Base-by-base conservation (phyloP, 2,797 vertebrate species). In the Melanotaenia parkinsoni region DNA sequence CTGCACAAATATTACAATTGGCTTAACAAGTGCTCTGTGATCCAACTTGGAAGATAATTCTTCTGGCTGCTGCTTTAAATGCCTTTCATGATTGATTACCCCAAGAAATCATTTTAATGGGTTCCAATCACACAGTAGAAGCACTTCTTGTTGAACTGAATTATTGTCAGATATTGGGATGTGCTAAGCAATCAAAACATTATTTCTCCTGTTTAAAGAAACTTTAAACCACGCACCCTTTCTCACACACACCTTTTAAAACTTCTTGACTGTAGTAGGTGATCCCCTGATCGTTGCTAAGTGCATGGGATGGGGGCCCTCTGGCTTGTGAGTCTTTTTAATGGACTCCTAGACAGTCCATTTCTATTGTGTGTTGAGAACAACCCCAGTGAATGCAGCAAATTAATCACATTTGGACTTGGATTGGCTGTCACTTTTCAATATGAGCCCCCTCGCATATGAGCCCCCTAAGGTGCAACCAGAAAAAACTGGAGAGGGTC, bases 331-430 rank as follows among this genome's bases (percentile, higher is more conserved):
- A 92, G 93, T 88, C 92, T 93, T 94, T 94, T 95, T 94, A 92
- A 96, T 97, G 90, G 94, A 96, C 95, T 96, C 92, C 91, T 76
- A 88, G 88, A 90, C 81, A 96, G 94, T 96, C 93, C 94, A 95
- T 97, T 96, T 86, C 91, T 80, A 95, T 97, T 97, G 95, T 96
- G 89, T 89, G 79, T 68, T 74, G 86, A 89, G 93, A 90, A 94
- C 93, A 94, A 93, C 89, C 86, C 88, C 16, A 67, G 83, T 95
- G 94, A 97, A 96, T 95, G 92, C 92, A 85, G 90, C 95, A 97
- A 96, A 97, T 98, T 95, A 97, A 97, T 98, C 96, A 97, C 94
- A 96, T 95, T 95, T 95, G 91, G 91, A 33, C 35, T 30, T 74
- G 60, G 91, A 96, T 95, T 94, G 93, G 95, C 93, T 92, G 89